Evolutionary conservation across 1,140 invertebrate genomes (phyloP).

Genomic region (Cotesia vestalis): DNA sequence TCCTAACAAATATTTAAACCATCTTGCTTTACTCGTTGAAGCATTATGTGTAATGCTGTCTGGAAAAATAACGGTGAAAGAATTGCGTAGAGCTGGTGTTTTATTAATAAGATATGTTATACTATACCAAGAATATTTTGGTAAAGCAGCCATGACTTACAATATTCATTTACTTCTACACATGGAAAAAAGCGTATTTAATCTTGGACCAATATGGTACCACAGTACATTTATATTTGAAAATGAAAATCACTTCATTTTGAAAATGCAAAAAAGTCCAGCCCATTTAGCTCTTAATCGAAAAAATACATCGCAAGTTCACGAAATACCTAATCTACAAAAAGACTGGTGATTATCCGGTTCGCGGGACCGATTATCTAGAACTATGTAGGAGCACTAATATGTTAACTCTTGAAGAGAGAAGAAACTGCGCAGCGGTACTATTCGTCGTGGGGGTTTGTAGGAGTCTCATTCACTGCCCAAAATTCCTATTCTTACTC

Average conservation of each 20-base stretch:
- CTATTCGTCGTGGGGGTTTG: too few relatives aligned
- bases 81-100: neutral
- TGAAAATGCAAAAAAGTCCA: slow-evolving; percentile 27
- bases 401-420: too few relatives aligned
- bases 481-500: too few relatives aligned
- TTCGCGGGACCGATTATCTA: too few relatives aligned
- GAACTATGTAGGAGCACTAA: too few relatives aligned
- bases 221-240: slow-evolving; percentile 29
- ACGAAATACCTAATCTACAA: too few relatives aligned
- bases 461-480: too few relatives aligned
- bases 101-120: slow-evolving; percentile 11
- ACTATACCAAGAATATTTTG: slow-evolving; percentile 17
- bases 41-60: slow-evolving; percentile 22
- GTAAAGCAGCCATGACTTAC: slow-evolving; percentile 26
- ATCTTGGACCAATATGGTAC: slow-evolving; percentile 19
- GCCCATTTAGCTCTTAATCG: neutral
- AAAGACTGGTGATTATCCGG: too few relatives aligned
- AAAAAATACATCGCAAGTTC: too few relatives aligned
- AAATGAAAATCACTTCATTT: slow-evolving; percentile 24
- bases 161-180: slow-evolving; percentile 31
- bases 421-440: too few relatives aligned
- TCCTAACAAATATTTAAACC: slow-evolving; percentile 21
- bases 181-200: slow-evolving; percentile 3
- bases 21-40: slow-evolving; percentile 25
- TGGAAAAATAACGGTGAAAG: neutral